phyloP scores from a whole-genome alignment of 2,888 invertebrate genomes.

The Hydriomena furcata region DNA sequence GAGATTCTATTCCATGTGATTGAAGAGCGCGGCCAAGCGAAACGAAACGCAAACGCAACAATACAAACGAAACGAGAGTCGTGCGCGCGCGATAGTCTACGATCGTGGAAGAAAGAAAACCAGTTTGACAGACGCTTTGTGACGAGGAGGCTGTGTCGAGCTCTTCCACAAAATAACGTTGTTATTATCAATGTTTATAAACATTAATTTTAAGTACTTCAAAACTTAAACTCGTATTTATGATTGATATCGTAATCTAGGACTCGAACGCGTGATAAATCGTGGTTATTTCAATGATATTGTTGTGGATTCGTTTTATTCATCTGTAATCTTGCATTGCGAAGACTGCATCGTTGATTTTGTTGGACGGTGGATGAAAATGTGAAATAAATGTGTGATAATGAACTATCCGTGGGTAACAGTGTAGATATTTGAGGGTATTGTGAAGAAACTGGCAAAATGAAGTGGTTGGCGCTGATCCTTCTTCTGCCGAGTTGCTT shows the following conservation, averaged over 20 bases:
- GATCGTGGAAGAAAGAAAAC: no score
- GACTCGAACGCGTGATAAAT: conserved; percentile 36
- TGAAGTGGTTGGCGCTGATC: conserved; percentile 67
- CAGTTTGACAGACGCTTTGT: conserved; percentile 69
- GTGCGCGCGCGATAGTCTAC: no score
- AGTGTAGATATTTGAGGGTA: conserved; percentile 45
- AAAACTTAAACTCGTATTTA: conserved; percentile 39
- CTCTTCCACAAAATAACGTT: conserved; percentile 58
- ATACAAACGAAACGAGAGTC: no score
- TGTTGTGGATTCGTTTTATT: conserved; percentile 70
- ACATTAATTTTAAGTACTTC: conserved; percentile 56
- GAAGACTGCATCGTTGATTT: conserved; percentile 66
- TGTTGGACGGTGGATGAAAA: conserved; percentile 73
- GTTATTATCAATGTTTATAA: conserved; percentile 75
- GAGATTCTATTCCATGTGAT: no score
- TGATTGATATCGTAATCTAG: conserved; percentile 55
- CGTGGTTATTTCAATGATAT: conserved; percentile 48
- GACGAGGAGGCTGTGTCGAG: conserved; percentile 54
- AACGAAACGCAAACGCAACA: no score
- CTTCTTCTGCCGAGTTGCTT: conserved; percentile 74
- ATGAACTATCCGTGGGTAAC: conserved; percentile 59
- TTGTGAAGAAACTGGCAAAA: conserved; percentile 53
- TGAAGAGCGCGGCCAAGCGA: no score
- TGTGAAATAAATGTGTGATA: conserved; percentile 71
- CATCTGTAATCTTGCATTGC: conserved; percentile 75